Evolutionary conservation across 2,888 invertebrate genomes (phyloP), one percentile per base, ranked within the genome.

Genomic region (Andricus curvator): DNA sequence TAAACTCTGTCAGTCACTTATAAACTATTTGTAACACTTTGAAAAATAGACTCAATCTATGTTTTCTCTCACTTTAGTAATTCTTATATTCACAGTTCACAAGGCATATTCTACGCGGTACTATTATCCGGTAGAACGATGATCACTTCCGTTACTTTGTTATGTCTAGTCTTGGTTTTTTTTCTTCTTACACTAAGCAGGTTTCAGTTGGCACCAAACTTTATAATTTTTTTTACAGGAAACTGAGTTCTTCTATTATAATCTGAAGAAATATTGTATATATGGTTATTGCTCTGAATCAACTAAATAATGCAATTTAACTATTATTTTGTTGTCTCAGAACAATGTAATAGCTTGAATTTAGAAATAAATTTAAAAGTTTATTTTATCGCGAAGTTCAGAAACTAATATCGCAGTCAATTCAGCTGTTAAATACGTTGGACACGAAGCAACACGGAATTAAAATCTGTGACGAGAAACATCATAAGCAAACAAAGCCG

Each of bases 41-140:
- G 56, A 74, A 74, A 74, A 74, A 74, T 74, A 74, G 56, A 74
- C n/a, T 74, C 56, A 74, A 74, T 74, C 56, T 74, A 70, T 70
- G 33, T 70, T 51, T 33, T 60, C 60, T 74, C 56, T 51, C 33
- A 74, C 74, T 74, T 70, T 51, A 60, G 74, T 60, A 74, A 74
- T 33, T 56, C 56, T 74, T 74, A 56, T 56, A 56, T 74, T 74
- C 74, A 74, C 74, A 74, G 74, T 74, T 74, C 74, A 74, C 51
- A 74, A 74, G 74, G 74, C 74, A 60, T 60, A n/a, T 74, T 74
- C 74, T 60, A 74, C 51, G 15, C 56, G 56, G 56, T n/a, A 33
- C 60, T 74, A 48, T 70, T 74, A 74, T 56, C 70, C 70, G 74
- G 56, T 33, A 51, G 56, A 74, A 74, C 29, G 22, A 74, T 74